These are phyloP conservation scores for Atopsyche davidsoni DNA, from an alignment of 1,140 invertebrate species.

Conservation along the genomic window DNA sequence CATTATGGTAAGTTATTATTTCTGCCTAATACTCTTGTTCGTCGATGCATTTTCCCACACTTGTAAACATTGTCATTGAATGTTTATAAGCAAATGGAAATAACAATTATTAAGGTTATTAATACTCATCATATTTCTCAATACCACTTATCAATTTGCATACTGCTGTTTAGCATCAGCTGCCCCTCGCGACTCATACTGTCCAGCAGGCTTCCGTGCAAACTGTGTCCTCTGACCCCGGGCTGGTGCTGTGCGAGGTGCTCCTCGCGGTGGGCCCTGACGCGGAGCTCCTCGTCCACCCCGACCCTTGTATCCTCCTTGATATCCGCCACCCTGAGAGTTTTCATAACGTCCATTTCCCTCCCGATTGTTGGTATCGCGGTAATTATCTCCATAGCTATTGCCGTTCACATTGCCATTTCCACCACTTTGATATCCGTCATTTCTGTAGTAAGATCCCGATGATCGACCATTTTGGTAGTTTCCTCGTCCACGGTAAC, in stretches of 20 bases:
- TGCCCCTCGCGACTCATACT: slow-evolving; percentile 29
- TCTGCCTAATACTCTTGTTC: too few relatives aligned
- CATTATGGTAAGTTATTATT: too few relatives aligned
- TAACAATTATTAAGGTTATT: too few relatives aligned
- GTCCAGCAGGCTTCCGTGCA: slow-evolving; percentile 39
- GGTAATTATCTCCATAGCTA: slow-evolving; percentile 38
- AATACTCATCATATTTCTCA: too few relatives aligned
- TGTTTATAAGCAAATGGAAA: too few relatives aligned
- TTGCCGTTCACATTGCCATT: slow-evolving; percentile 23
- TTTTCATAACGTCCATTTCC: slow-evolving; percentile 32
- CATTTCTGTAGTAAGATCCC: slow-evolving; percentile 23
- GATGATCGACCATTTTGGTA: slow-evolving; percentile 23
- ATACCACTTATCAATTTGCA: slow-evolving; percentile 25
- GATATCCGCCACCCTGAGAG: slow-evolving; percentile 32
- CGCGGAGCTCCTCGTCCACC: slow-evolving; percentile 34
- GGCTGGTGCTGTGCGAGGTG: slow-evolving; percentile 29
- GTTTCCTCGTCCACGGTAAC: slow-evolving; percentile 16
- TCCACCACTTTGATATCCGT: slow-evolving; percentile 31
- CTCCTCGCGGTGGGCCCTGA: slow-evolving; percentile 17
- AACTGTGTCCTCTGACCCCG: slow-evolving; percentile 36
- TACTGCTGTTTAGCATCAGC: slow-evolving; percentile 21
- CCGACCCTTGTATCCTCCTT: slow-evolving; percentile 40
- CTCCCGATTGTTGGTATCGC: slow-evolving; percentile 43
- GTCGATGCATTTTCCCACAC: too few relatives aligned
- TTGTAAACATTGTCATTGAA: too few relatives aligned